Conservation (phyloP, 1,140 invertebrate genomes). For the Musca domestica region DNA sequence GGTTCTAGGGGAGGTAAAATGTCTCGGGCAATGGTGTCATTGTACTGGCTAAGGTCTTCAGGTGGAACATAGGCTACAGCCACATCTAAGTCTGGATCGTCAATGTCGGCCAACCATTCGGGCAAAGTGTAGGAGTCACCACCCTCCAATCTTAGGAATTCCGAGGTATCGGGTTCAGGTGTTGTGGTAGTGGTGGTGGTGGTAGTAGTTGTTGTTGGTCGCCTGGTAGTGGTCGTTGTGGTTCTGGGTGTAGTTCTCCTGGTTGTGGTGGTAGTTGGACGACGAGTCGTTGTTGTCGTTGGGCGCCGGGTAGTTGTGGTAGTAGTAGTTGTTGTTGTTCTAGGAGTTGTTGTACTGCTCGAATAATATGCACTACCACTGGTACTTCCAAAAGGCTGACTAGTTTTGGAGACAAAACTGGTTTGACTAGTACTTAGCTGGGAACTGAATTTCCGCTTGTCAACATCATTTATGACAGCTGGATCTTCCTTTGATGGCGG, state of each 20-base stretch:
- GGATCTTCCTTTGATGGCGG: constrained; percentile 37
- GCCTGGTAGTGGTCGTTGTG: constrained; percentile 4
- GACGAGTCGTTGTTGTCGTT: constrained; percentile 29
- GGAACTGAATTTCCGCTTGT: no score
- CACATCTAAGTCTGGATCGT: constrained; percentile 48
- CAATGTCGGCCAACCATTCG: constrained; percentile 45
- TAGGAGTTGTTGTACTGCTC: constrained; percentile 30
- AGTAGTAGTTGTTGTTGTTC: constrained; percentile 22
- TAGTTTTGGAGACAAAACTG: no score
- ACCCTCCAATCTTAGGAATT: constrained; percentile 34
- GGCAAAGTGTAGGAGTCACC: constrained; percentile 45
- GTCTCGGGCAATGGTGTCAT: constrained; percentile 39
- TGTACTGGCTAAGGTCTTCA: constrained; percentile 46
- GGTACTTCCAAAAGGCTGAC: background rate
- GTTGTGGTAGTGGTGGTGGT: constrained; percentile 31
- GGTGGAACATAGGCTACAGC: constrained; percentile 47
- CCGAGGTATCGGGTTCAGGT: constrained; percentile 32
- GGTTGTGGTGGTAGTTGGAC: constrained; percentile 26
- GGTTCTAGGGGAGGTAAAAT: constrained; percentile 46
- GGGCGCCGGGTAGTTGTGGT: constrained; percentile 23
- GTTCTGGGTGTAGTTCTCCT: constrained; percentile 29
- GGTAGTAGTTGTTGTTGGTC: constrained; percentile 11
- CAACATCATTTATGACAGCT: no score
- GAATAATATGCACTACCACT: constrained; percentile 40
- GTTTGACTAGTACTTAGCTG: no score